Evolutionary conservation across 2,888 invertebrate species (phyloP).

Genomic region (Cephonodes hylas): DNA sequence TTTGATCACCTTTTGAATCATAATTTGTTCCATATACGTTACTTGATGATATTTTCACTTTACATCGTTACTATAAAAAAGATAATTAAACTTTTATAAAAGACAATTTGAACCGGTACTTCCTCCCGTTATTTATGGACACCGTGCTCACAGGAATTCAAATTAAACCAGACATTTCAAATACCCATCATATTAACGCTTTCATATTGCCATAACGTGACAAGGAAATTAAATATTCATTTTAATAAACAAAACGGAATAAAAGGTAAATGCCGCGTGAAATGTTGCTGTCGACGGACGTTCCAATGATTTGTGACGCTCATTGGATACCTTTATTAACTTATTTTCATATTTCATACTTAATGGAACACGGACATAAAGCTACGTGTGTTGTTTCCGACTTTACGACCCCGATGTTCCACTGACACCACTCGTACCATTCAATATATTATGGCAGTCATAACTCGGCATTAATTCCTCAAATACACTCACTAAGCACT

Average conservation of each 20-base stretch:
- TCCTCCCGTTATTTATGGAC: background rate
- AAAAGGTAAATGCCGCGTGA: conserved; percentile 51
- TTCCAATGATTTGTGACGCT: conserved; percentile 57
- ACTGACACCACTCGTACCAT: background rate
- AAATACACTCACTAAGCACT: background rate
- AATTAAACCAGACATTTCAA: conserved; percentile 14
- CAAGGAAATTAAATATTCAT: conserved; percentile 68
- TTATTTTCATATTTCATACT: conserved; percentile 45
- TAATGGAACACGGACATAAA: conserved; percentile 44
- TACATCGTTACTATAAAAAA: background rate
- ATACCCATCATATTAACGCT: conserved; percentile 34
- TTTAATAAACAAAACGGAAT: conserved; percentile 56
- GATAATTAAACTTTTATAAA: background rate
- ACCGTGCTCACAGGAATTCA: conserved; percentile 8
- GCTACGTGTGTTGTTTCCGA: conserved; percentile 20
- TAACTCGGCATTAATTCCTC: conserved; percentile 3
- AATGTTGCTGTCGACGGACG: conserved; percentile 50
- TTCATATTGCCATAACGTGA: conserved; percentile 41
- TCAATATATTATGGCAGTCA: background rate
- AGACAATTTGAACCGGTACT: background rate
- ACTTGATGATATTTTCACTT: background rate
- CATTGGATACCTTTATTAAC: conserved; percentile 48
- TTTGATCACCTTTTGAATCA: no score
- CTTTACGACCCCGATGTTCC: background rate
- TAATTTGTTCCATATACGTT: background rate